Percentiles rank a stretch among this genome's conserved stretches.
Evolutionary conservation across 2,113 vertebrate genomes (phyloP).

Genomic region (Lanius collurio): DNA sequence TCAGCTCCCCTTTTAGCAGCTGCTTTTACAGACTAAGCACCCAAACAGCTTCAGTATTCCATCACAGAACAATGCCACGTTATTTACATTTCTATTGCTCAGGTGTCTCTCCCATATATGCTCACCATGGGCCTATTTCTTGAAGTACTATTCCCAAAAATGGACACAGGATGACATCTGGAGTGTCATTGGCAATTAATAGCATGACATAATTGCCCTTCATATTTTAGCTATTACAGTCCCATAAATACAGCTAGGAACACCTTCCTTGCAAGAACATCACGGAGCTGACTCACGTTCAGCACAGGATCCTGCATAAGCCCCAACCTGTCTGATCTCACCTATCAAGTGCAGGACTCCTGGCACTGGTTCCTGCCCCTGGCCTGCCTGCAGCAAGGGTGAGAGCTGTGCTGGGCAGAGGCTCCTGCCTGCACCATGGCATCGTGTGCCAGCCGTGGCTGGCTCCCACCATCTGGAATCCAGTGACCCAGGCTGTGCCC

Average conservation of each 20-base stretch:
- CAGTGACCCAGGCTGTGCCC: neutral
- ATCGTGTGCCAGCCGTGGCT: rapidly evolving
- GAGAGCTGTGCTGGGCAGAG: neutral
- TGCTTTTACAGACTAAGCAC: neutral
- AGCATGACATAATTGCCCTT: neutral
- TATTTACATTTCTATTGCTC: neutral
- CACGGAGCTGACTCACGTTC: neutral
- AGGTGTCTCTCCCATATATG: neutral
- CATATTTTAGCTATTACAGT: constrained; percentile 22
- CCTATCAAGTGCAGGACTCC: neutral
- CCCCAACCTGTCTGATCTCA: neutral
- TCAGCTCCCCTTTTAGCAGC: neutral
- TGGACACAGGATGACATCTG: neutral
- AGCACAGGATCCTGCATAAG: neutral
- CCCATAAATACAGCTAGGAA: neutral
- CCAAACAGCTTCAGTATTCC: neutral
- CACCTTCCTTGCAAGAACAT: neutral
- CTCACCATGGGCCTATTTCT: neutral
- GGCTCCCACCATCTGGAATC: neutral
- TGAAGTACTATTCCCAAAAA: neutral
- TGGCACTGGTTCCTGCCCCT: neutral
- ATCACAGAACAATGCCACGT: neutral
- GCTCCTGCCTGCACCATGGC: neutral
- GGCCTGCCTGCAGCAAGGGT: neutral
- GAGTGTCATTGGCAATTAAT: neutral